Percentiles rank a stretch among this genome's conserved stretches.
These are phyloP conservation scores for Allolobophora icterica DNA, from an alignment of 2,888 invertebrate species.

Conservation along the genomic window DNA sequence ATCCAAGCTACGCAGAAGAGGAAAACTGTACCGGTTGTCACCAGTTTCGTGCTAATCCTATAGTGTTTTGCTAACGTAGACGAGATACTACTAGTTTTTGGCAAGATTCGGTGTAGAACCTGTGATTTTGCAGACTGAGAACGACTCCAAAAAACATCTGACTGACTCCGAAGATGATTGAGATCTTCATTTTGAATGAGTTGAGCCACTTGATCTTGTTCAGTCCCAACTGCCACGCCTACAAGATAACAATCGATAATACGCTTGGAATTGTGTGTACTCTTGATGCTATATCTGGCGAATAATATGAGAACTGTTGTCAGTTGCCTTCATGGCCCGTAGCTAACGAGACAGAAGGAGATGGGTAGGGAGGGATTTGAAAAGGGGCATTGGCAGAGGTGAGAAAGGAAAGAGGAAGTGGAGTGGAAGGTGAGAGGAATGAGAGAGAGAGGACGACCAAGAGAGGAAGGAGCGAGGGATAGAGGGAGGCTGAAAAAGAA, in stretches of 20 bases:
- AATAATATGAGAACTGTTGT: not conserved
- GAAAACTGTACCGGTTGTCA: too few species aligned
- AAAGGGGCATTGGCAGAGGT: too few species aligned
- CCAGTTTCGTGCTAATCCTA: too few species aligned
- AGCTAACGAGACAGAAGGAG: not conserved
- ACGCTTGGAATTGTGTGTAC: not conserved
- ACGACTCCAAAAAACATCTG: constrained; percentile 96
- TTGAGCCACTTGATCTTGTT: constrained; percentile 94
- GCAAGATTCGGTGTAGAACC: constrained; percentile 51
- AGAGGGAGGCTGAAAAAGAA: too few species aligned
- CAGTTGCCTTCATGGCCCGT: not conserved
- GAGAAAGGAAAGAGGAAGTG: too few species aligned
- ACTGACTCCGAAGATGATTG: constrained; percentile 90
- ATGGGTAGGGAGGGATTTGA: too few species aligned
- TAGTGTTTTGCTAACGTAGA: too few species aligned
- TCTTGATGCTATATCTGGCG: not conserved
- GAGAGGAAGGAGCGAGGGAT: too few species aligned
- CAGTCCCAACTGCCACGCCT: constrained; percentile 73
- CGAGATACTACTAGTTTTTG: not conserved
- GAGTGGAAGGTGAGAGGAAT: too few species aligned
- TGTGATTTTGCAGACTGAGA: constrained; percentile 71
- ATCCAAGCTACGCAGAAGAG: too few species aligned
- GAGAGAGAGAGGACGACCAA: too few species aligned
- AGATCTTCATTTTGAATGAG: constrained; percentile 93
- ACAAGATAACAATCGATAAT: constrained; percentile 38